A percentile compares a stretch with the other conserved stretches of the same genome.
These are phyloP conservation scores for Parnassius smintheus DNA, from an alignment of 2,888 invertebrate species.

Conservation along the genomic window DNA sequence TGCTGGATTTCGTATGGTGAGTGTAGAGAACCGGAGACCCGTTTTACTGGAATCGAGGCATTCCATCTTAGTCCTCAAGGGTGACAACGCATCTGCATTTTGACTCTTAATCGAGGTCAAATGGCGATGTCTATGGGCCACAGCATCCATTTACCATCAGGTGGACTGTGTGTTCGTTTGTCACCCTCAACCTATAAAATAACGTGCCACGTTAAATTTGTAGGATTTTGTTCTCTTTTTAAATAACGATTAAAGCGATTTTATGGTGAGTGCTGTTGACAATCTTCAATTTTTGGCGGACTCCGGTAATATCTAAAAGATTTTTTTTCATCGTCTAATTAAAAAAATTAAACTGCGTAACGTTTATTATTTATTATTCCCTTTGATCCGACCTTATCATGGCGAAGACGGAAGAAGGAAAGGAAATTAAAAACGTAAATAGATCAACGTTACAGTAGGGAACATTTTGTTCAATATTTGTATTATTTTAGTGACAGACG, in stretches of 20 bases:
- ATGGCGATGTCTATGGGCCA: too few species aligned
- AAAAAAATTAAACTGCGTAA: constrained; percentile 20
- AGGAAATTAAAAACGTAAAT: constrained; percentile 17
- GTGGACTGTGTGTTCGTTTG: too few species aligned
- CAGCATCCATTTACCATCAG: too few species aligned
- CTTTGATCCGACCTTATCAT: constrained; percentile 22
- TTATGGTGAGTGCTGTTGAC: constrained; percentile 1
- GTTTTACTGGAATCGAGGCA: too few species aligned
- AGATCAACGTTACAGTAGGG: constrained; percentile 6
- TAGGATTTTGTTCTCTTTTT: constrained; percentile 1
- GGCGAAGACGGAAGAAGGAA: constrained; percentile 13
- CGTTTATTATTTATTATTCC: constrained; percentile 17
- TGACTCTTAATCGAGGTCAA: too few species aligned
- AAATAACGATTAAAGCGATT: constrained; percentile 3
- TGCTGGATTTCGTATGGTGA: too few species aligned
- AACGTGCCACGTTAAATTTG: neutral
- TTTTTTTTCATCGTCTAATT: constrained; percentile 25
- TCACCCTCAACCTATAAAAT: too few species aligned
- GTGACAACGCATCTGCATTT: too few species aligned
- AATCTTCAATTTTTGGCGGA: neutral
- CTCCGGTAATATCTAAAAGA: constrained; percentile 5
- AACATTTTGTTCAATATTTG: constrained; percentile 15
- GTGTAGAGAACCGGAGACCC: too few species aligned
- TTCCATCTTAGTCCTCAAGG: too few species aligned
- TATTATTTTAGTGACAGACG: constrained; percentile 19